Evolutionary conservation across 2,113 vertebrate species (phyloP).

Genomic region (Falco punctatus): DNA sequence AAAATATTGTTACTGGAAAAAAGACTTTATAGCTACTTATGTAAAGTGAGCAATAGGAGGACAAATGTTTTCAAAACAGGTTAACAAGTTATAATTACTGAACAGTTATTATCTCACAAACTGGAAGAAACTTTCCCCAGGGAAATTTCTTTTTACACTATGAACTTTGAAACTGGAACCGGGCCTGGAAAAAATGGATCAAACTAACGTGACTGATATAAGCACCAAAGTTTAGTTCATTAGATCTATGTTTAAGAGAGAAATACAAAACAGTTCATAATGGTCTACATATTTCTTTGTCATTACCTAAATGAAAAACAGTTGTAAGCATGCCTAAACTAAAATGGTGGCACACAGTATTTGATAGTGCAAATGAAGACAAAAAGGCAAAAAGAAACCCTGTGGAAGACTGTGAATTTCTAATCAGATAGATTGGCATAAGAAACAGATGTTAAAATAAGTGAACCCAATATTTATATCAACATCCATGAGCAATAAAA

Average conservation of each 20-base stretch:
- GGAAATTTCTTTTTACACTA: background rate
- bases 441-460: background rate
- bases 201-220: background rate
- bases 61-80: slow-evolving; percentile 28
- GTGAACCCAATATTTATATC: slow-evolving; percentile 26
- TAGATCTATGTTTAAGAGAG: background rate
- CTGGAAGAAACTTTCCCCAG: background rate
- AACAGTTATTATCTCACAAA: background rate
- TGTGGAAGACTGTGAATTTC: background rate
- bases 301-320: background rate
- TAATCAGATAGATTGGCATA: background rate
- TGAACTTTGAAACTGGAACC: background rate
- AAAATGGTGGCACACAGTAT: background rate
- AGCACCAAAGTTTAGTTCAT: background rate
- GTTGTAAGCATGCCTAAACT: background rate
- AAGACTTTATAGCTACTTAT: background rate
- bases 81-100: background rate
- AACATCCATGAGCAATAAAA: background rate
- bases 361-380: background rate
- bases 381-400: background rate
- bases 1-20: background rate
- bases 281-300: background rate
- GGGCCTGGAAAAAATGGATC: background rate
- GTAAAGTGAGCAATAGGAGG: slow-evolving; percentile 6
- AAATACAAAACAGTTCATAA: background rate